Percentiles rank a stretch among this genome's conserved stretches.
Conservation (phyloP, 2,888 invertebrate species). For the Acleris cristana region DNA sequence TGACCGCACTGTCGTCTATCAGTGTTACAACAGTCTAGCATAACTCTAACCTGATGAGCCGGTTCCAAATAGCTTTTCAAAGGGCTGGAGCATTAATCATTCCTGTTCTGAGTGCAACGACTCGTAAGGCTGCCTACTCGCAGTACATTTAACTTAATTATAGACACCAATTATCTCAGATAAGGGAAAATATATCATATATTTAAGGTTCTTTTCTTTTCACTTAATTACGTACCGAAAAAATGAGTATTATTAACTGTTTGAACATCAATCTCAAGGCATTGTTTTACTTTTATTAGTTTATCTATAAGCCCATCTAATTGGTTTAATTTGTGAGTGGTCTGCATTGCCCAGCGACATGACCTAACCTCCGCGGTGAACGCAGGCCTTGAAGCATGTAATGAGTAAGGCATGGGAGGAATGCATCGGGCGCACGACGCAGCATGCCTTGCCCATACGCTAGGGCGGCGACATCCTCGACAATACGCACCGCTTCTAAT, state of each 20-base stretch:
- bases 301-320: too few relatives aligned
- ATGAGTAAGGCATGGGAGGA: slow-evolving; percentile 56
- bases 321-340: too few relatives aligned
- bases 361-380: slow-evolving; percentile 42
- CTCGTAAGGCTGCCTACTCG: slow-evolving; percentile 8
- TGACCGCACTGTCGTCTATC: not conserved
- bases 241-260: too few relatives aligned
- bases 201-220: not conserved
- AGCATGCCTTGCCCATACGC: slow-evolving; percentile 18
- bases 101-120: slow-evolving; percentile 18
- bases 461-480: slow-evolving; percentile 12
- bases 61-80: slow-evolving; percentile 24
- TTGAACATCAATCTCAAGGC: too few relatives aligned
- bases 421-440: slow-evolving; percentile 61
- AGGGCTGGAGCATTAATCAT: slow-evolving; percentile 27
- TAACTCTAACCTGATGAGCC: slow-evolving; percentile 23
- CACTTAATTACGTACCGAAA: too few relatives aligned
- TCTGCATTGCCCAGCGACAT: not conserved
- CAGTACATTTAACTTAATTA: slow-evolving; percentile 22
- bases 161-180: slow-evolving; percentile 6
- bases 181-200: not conserved
- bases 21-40: slow-evolving; percentile 6
- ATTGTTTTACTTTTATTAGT: too few relatives aligned
- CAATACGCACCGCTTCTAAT: slow-evolving; percentile 11
- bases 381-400: slow-evolving; percentile 52